Evolutionary conservation across 2,797 vertebrate species (phyloP).

Genomic region (Pipistrellus kuhlii): DNA sequence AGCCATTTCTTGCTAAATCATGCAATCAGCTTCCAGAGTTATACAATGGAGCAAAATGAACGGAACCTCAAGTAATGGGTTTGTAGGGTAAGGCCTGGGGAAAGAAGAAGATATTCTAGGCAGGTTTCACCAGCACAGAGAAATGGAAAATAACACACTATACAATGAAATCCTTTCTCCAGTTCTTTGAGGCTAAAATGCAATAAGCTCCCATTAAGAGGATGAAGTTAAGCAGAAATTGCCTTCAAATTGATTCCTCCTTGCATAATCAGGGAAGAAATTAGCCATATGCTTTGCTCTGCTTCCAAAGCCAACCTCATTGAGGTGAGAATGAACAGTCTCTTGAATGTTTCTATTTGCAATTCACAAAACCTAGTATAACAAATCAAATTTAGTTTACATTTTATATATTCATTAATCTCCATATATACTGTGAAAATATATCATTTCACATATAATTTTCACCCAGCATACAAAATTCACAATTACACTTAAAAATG

Average conservation of each 20-base stretch:
- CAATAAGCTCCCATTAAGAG: background rate
- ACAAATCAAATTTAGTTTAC: background rate
- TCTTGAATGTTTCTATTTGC: background rate
- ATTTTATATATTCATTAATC: background rate
- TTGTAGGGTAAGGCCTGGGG: background rate
- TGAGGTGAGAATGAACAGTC: background rate
- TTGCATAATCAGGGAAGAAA: background rate
- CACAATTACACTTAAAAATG: background rate
- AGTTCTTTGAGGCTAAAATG: background rate
- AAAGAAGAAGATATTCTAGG: background rate
- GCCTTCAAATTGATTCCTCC: background rate
- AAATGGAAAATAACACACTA: background rate
- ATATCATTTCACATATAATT: background rate
- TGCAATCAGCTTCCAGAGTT: background rate
- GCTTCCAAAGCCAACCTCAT: background rate
- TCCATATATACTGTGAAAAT: background rate
- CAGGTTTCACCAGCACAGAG: background rate
- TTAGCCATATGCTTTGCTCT: background rate
- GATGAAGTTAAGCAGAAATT: background rate
- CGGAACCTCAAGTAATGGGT: background rate
- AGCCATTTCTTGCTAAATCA: background rate
- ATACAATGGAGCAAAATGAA: background rate
- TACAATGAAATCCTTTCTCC: background rate
- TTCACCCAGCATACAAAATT: background rate
- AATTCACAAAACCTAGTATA: background rate